Conservation (phyloP, 2,888 invertebrate species). For the Habroteleia sp. region DNA sequence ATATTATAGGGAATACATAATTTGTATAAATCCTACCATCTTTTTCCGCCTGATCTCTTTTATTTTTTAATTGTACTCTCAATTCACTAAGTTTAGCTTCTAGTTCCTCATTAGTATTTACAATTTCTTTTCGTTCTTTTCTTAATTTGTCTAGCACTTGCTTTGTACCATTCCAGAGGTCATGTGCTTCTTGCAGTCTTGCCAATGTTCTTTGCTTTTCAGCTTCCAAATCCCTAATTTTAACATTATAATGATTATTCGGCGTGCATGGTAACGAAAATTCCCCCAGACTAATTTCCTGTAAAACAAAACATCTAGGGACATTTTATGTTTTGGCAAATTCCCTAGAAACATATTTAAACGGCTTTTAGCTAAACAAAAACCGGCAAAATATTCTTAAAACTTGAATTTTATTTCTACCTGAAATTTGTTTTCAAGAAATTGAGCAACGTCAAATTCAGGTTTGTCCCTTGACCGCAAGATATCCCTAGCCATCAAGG, state of each 20-base stretch:
- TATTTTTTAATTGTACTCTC: neutral
- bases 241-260: slow-evolving; percentile 1
- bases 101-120: slow-evolving; percentile 11
- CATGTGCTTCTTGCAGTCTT: slow-evolving; percentile 18
- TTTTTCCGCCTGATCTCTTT: too few relatives aligned
- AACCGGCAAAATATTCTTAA: neutral
- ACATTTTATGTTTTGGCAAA: neutral
- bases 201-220: slow-evolving; percentile 2
- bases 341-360: too few relatives aligned
- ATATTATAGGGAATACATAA: too few relatives aligned
- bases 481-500: slow-evolving; percentile 38
- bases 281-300: neutral
- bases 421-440: slow-evolving; percentile 26
- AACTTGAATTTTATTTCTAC: slow-evolving; percentile 2
- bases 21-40: too few relatives aligned
- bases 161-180: slow-evolving; percentile 6
- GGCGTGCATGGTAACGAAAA: slow-evolving; percentile 5
- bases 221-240: slow-evolving; percentile 5
- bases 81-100: slow-evolving; percentile 11
- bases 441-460: slow-evolving; percentile 22
- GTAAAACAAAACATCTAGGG: neutral
- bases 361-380: neutral
- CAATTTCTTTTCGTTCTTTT: neutral
- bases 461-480: slow-evolving; percentile 8
- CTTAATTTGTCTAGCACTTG: neutral